Conservation (phyloP, 2,888 invertebrate species). For the Xylocampa areola region DNA sequence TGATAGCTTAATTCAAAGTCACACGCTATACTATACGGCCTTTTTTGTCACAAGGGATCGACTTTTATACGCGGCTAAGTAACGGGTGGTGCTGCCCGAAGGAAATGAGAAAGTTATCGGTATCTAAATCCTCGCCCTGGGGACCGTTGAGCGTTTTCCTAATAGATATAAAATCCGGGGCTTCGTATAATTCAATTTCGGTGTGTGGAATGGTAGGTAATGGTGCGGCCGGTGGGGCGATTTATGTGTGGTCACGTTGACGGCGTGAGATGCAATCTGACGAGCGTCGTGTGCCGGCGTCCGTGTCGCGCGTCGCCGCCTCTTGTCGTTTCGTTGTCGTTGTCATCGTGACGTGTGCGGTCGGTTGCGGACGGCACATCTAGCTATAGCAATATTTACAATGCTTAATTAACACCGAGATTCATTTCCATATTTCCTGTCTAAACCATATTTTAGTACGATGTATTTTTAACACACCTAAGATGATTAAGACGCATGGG, state of each 20-base stretch:
- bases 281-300: slow-evolving; percentile 33
- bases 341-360: slow-evolving; percentile 57
- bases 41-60: slow-evolving; percentile 70
- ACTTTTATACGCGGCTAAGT: slow-evolving; percentile 76
- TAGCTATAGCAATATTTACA: slow-evolving; percentile 72
- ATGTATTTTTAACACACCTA: slow-evolving; percentile 65
- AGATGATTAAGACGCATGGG: slow-evolving; percentile 17
- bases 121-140: slow-evolving; percentile 84
- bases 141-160: slow-evolving; percentile 82
- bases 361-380: slow-evolving; percentile 53
- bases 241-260: slow-evolving; percentile 77
- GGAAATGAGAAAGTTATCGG: slow-evolving; percentile 89
- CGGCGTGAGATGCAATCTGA: slow-evolving; percentile 58
- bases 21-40: slow-evolving; percentile 61
- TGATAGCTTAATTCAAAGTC: slow-evolving; percentile 76
- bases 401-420: slow-evolving; percentile 57
- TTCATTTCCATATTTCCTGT: slow-evolving; percentile 66
- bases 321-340: slow-evolving; percentile 29
- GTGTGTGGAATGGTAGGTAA: slow-evolving; percentile 68
- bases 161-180: slow-evolving; percentile 87
- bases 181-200: slow-evolving; percentile 86
- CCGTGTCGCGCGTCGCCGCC: slow-evolving; percentile 34
- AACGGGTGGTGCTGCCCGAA: slow-evolving; percentile 74
- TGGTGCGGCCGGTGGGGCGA: slow-evolving; percentile 63
- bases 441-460: slow-evolving; percentile 65